Conservation (phyloP, 1,140 invertebrate species). For the Drosophila subobscura region DNA sequence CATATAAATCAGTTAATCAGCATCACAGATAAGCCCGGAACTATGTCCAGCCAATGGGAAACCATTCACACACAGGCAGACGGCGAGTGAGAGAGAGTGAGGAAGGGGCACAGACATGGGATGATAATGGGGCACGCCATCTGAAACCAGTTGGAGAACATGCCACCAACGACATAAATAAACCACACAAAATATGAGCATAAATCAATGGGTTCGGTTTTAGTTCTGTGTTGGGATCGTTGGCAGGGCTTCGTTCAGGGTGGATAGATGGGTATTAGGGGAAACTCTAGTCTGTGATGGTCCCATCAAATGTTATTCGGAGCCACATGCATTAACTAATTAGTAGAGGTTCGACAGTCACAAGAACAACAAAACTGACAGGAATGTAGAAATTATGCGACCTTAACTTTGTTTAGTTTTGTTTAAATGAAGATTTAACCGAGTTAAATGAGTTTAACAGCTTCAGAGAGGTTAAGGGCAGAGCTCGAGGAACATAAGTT, state of each 20-base stretch:
- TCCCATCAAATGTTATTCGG: slow-evolving; percentile 36
- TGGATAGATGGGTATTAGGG: slow-evolving; percentile 4
- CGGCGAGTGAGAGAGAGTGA: neutral
- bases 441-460: too few species aligned
- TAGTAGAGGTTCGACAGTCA: slow-evolving; percentile 33
- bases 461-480: too few species aligned
- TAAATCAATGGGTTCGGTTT: slow-evolving; percentile 63
- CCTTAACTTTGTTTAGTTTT: too few species aligned
- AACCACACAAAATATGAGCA: slow-evolving; percentile 67
- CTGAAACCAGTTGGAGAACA: slow-evolving; percentile 54
- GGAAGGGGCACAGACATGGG: slow-evolving; percentile 2
- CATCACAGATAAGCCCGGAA: slow-evolving; percentile 66
- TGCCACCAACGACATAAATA: slow-evolving; percentile 62
- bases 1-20: slow-evolving; percentile 80
- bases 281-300: slow-evolving; percentile 12
- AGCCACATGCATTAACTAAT: slow-evolving; percentile 61
- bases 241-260: too few species aligned
- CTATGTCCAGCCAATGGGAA: slow-evolving; percentile 53
- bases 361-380: slow-evolving; percentile 10
- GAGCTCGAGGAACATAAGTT: too few species aligned
- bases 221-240: neutral
- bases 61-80: slow-evolving; percentile 30
- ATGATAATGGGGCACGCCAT: slow-evolving; percentile 52
- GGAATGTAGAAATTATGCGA: neutral
- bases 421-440: too few species aligned